Percentiles rank a stretch among this genome's conserved stretches.
Evolutionary conservation across 1,140 invertebrate genomes (phyloP).

Genomic region (Dendrolimus punctatus): DNA sequence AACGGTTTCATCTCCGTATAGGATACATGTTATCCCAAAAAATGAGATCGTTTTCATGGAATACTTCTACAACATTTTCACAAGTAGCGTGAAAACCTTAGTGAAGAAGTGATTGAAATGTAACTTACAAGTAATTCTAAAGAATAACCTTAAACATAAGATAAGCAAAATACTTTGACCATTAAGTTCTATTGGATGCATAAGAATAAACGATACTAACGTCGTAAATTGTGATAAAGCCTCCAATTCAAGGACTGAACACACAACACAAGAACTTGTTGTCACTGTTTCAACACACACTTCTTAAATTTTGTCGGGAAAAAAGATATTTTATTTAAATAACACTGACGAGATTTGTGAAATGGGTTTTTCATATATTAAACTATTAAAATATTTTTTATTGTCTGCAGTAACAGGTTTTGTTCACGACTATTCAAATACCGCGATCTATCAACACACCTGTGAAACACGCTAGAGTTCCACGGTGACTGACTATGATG

Average conservation of each 20-base stretch:
- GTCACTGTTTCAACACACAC: slow-evolving; percentile 54
- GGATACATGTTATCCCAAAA: too few species aligned
- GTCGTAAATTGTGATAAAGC: slow-evolving; percentile 41
- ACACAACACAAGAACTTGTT: slow-evolving; percentile 56
- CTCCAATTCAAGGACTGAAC: slow-evolving; percentile 58
- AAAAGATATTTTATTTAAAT: slow-evolving; percentile 2
- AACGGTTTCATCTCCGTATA: too few species aligned
- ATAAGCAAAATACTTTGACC: slow-evolving; percentile 43
- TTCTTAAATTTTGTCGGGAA: slow-evolving; percentile 9
- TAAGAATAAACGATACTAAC: slow-evolving; percentile 37
- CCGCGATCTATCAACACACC: slow-evolving; percentile 35
- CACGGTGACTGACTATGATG: slow-evolving; percentile 50
- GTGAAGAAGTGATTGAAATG: too few species aligned
- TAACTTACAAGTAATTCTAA: neutral
- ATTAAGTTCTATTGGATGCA: slow-evolving; percentile 37
- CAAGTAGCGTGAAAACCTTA: too few species aligned
- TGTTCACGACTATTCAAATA: slow-evolving; percentile 43
- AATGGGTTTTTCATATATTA: slow-evolving; percentile 7
- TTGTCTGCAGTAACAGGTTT: slow-evolving; percentile 39
- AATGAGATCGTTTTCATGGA: too few species aligned
- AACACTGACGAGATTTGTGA: neutral
- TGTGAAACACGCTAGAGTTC: slow-evolving; percentile 42
- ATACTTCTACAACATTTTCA: too few species aligned
- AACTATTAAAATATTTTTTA: slow-evolving; percentile 5
- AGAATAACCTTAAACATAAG: slow-evolving; percentile 7